phyloP scores from a whole-genome alignment of 2,888 invertebrate species.

The Pimpla rufipes region DNA sequence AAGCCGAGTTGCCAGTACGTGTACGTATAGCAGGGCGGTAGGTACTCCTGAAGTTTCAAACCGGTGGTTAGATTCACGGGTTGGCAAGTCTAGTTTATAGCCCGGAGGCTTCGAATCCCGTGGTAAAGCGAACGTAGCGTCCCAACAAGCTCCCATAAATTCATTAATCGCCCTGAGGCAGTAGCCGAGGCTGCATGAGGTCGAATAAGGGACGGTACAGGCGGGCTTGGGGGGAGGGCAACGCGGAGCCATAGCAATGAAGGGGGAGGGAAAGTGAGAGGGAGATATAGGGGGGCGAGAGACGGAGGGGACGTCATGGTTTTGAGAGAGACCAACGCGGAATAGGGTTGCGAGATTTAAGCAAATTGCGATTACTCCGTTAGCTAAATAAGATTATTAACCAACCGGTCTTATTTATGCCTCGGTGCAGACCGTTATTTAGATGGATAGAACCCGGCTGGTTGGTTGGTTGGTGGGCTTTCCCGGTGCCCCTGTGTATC shows the following conservation, averaged over 20 bases:
- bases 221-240: constrained; percentile 33
- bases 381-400: constrained; percentile 82
- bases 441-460: constrained; percentile 66
- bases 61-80: constrained; percentile 79
- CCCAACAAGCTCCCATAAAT: constrained; percentile 80
- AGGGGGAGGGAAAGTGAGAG: constrained; percentile 48
- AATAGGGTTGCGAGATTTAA: constrained; percentile 79
- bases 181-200: constrained; percentile 67
- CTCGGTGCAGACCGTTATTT: constrained; percentile 75
- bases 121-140: constrained; percentile 78
- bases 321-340: constrained; percentile 60
- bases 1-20: constrained; percentile 39
- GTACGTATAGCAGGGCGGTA: constrained; percentile 59
- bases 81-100: constrained; percentile 80
- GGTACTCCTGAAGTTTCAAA: constrained; percentile 71
- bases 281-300: constrained; percentile 50
- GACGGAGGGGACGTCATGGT: constrained; percentile 11
- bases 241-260: not conserved
- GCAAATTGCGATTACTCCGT: constrained; percentile 82
- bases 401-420: constrained; percentile 81
- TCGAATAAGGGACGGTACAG: constrained; percentile 57
- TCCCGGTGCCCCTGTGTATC: constrained; percentile 54
- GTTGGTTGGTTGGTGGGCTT: too few species aligned
- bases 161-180: constrained; percentile 81
- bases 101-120: constrained; percentile 79